These are phyloP conservation scores for Aelia acuminata DNA, from an alignment of 2,888 invertebrate species.

Conservation along the genomic window DNA sequence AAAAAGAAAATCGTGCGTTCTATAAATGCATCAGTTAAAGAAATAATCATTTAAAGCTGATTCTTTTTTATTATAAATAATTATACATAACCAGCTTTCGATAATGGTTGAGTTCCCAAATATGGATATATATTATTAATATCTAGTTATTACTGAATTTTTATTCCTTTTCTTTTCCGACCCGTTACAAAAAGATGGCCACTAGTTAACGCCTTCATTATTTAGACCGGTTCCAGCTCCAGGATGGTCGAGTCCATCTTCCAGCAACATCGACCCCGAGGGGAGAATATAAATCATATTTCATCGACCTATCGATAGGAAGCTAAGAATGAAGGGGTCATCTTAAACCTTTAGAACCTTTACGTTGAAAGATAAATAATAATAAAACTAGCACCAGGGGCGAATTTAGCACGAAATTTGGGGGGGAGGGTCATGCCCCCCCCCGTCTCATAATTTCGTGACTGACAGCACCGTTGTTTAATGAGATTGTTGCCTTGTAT, in stretches of 20 bases:
- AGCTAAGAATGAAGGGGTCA: no score
- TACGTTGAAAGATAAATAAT: no score
- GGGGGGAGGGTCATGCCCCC: no score
- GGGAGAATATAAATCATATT: background rate
- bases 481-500: no score
- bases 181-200: conserved; percentile 28
- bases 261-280: background rate
- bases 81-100: background rate
- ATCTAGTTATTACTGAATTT: background rate
- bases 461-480: no score
- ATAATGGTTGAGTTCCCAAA: background rate
- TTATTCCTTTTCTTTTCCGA: background rate
- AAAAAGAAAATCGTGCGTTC: no score
- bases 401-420: no score
- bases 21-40: background rate
- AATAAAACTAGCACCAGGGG: no score
- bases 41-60: background rate
- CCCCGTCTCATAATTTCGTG: no score
- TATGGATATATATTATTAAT: background rate
- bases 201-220: conserved; percentile 15
- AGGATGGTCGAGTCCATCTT: background rate
- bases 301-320: background rate
- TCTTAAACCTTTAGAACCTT: no score
- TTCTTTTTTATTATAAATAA: background rate
- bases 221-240: background rate